Evolutionary conservation across 1,140 invertebrate genomes (phyloP), one percentile per base, ranked within the genome.

Genomic region (Coenobita brevimanus): DNA sequence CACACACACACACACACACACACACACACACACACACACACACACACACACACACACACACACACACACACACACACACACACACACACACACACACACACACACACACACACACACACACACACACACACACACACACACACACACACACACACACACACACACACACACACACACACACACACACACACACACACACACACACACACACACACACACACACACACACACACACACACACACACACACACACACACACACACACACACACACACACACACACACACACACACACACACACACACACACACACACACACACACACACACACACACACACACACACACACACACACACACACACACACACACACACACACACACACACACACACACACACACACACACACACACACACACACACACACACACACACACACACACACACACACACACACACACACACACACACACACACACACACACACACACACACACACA

Each of bases 291-390:
- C 50, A 54, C 50, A 54, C 50, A 54, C 50, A 3, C 67, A 3
- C 67, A 3, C 67, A 69, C 67, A 69, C 67, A 69, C 67, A 69
- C 67, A 69, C 67, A 69, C 67, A 69, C 67, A 69, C 67, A 69
- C 67, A 69, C 67, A 69, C 67, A 69, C 67, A 69, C 67, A 69
- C 64, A 67, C 6, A 67, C n/a, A 0, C 67, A 67, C 64, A 67
- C 24, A 27, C 64, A 67, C 24, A 67, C 10, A 67, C 24, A 67
- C 64, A 2, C 2, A 67, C 64, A 67, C 24, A 67, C 64, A 67
- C 24, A 67, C 64, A 67, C 24, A 67, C 64, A 27, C 24, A 27
- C 64, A 67, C 24, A 67, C 64, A 27, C 24, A 0, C 64, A 8
- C 24, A 67, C 64, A 67, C 24, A 67, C 64, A 67, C 24, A 67